Percentiles rank a stretch among this genome's conserved stretches.
Evolutionary conservation across 2,113 vertebrate genomes (phyloP).

Genomic region (Cheirogaleus medius): DNA sequence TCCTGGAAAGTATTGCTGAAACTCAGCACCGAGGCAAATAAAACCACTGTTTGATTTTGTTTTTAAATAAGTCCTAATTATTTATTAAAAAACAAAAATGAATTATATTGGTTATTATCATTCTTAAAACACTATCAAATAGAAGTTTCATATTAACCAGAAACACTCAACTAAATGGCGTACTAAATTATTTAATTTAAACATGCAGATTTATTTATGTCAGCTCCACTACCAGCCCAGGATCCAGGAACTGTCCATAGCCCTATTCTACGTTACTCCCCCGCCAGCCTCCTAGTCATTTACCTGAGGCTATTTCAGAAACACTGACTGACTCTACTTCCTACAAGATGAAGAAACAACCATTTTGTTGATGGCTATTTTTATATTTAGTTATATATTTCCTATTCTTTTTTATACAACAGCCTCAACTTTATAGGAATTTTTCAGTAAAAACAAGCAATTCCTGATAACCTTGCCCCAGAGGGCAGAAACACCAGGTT

Average conservation of each 20-base stretch:
- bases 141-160: background rate
- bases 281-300: background rate
- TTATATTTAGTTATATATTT: background rate
- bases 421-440: background rate
- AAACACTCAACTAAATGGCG: background rate
- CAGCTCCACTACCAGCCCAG: background rate
- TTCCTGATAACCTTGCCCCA: background rate
- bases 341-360: background rate
- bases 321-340: background rate
- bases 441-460: background rate
- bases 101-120: background rate
- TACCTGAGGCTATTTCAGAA: background rate
- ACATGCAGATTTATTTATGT: background rate
- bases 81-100: background rate
- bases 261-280: background rate
- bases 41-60: background rate
- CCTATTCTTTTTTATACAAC: background rate
- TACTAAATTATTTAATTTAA: background rate
- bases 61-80: background rate
- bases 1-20: background rate
- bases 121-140: background rate
- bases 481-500: background rate
- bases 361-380: background rate
- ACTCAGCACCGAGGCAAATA: background rate
- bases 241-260: background rate